These are phyloP conservation scores for Ictidomys tridecemlineatus DNA, from an alignment of 2,113 vertebrate genomes.

Conservation along the genomic window DNA sequence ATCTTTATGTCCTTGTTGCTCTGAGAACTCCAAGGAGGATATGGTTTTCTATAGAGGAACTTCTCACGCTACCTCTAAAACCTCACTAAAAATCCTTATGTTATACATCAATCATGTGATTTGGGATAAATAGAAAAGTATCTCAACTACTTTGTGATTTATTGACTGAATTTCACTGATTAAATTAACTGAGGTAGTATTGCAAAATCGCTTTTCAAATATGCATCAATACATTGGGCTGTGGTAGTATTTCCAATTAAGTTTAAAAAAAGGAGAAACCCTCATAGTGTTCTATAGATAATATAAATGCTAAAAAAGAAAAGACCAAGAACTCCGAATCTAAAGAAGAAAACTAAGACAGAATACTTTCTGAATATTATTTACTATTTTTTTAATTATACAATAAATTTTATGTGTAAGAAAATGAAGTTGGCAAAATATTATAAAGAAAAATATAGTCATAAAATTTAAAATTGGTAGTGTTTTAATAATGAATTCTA, in stretches of 20 bases:
- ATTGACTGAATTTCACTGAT: neutral
- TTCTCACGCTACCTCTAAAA: neutral
- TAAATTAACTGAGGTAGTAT: neutral
- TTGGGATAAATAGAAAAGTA: neutral
- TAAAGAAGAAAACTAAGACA: neutral
- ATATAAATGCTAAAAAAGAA: neutral
- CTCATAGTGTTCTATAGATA: neutral
- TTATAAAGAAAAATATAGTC: neutral
- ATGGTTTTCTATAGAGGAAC: neutral
- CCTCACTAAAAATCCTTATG: neutral
- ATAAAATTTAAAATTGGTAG: neutral
- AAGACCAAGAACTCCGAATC: neutral
- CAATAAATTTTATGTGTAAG: neutral
- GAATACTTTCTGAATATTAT: neutral
- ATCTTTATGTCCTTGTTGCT: neutral
- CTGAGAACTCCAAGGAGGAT: neutral
- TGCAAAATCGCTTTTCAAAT: neutral
- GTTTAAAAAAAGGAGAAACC: neutral
- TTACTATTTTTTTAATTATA: neutral
- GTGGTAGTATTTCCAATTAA: neutral
- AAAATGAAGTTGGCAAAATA: neutral
- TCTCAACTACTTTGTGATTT: neutral
- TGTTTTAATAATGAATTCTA: neutral
- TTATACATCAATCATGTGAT: neutral
- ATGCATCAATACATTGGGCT: neutral